Base-by-base conservation (phyloP, 2,113 vertebrate species). In the Telmatochromis sp. region DNA sequence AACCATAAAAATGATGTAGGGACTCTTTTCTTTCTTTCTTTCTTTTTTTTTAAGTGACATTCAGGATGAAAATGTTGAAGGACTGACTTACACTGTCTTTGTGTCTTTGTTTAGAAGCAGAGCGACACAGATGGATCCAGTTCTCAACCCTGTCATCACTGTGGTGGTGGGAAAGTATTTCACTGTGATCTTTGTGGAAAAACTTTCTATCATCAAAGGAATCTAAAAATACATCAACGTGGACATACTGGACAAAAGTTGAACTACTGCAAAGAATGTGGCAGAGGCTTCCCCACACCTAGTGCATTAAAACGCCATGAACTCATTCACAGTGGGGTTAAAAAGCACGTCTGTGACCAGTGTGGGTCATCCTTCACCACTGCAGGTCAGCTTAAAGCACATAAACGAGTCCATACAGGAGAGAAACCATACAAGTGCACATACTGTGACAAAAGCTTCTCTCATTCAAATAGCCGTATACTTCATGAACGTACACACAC, bases 1-100 rank as follows among this genome's bases (percentile, higher is more conserved):
- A 58, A 31, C 23, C 26, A 58, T 17, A 58, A 31, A 58, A 31
- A 58, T 23, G 0, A 26, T 5, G 54, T 26, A 28, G 23, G 55
- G 0, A 28, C 26, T 31, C 54, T 5, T 57, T 57, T 26, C 21
- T 55, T 55, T 55, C 2, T 54, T 54, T 54, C n/a, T 54, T 17
- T 17, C 1, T 42, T 21, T 26, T 9, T 2, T 15, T 60, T 35
- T 2, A 35, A 31, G 60, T 7, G 17, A 35, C 4, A 0, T 12
- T n/a, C 33, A n/a, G 33, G 33, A 35, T 21, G 0, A 37, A 65
- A 35, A 37, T 65, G 17, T 7, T 65, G 57, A 60, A 60, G 28
- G 2, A 19, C 57, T 60, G 28, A 60, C 5, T 6, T 33, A 33
- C 8, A 60, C 15, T 31, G 2, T 35, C 0, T 33, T 42, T 2